phyloP scores from a whole-genome alignment of 2,113 vertebrate species.

The Talpa occidentalis region DNA sequence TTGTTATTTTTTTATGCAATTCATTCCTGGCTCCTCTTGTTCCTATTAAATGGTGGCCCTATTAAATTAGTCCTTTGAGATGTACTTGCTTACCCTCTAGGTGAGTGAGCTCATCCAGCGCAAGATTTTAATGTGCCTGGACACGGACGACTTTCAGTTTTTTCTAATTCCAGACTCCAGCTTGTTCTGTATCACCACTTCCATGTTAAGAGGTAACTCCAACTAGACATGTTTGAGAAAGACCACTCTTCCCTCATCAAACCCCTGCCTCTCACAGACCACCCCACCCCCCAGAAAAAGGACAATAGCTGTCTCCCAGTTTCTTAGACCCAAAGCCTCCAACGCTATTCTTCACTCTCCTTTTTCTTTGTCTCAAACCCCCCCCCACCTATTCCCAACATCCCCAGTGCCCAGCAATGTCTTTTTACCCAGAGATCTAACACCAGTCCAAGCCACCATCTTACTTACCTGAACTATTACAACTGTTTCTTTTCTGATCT shows the following conservation, averaged over 20 bases:
- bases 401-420: accelerated
- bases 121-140: accelerated
- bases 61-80: too few relatives aligned
- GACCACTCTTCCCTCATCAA: neutral
- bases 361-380: neutral
- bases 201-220: too few relatives aligned
- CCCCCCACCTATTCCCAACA: neutral
- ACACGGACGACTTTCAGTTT: accelerated
- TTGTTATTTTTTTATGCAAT: too few relatives aligned
- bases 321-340: neutral
- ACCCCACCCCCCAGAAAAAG: neutral
- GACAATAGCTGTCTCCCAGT: too few relatives aligned
- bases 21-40: neutral
- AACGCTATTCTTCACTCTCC: neutral
- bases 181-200: neutral
- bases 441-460: neutral
- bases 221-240: neutral
- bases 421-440: neutral
- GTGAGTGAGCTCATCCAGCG: too few relatives aligned
- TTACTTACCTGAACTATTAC: neutral
- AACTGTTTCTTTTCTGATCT: neutral
- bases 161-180: neutral
- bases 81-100: neutral
- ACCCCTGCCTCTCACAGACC: neutral
- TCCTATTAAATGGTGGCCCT: neutral